Evolutionary conservation across 1,140 invertebrate species (phyloP).

Genomic region (Drosophila yakuba): DNA sequence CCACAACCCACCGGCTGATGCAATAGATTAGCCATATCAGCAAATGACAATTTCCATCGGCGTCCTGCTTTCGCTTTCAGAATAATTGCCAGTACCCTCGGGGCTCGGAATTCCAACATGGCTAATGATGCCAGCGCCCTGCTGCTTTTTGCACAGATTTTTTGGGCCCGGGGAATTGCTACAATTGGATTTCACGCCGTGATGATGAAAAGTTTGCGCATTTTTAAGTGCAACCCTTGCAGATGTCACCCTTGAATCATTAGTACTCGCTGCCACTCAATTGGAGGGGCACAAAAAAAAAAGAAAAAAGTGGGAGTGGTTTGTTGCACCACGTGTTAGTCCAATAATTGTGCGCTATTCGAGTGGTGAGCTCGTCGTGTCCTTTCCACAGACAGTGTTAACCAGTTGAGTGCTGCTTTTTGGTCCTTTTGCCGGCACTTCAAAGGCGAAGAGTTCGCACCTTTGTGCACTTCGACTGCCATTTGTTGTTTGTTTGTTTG

Average conservation of each 20-base stretch:
- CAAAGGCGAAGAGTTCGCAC: slow-evolving; percentile 43
- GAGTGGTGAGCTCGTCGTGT: neutral
- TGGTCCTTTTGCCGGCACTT: slow-evolving; percentile 33
- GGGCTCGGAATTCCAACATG: slow-evolving; percentile 32
- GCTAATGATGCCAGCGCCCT: slow-evolving; percentile 47
- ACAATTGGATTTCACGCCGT: slow-evolving; percentile 57
- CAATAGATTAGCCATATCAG: slow-evolving; percentile 63
- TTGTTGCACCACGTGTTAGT: slow-evolving; percentile 37
- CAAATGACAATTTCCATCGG: slow-evolving; percentile 46
- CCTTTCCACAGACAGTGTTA: slow-evolving; percentile 16
- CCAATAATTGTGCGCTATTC: slow-evolving; percentile 30
- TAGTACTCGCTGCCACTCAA: slow-evolving; percentile 12
- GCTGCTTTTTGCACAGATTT: slow-evolving; percentile 50
- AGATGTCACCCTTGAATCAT: slow-evolving; percentile 19
- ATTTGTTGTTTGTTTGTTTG: slow-evolving; percentile 17
- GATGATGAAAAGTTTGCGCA: slow-evolving; percentile 41
- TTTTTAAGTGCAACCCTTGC: slow-evolving; percentile 59
- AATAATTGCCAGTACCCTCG: slow-evolving; percentile 50
- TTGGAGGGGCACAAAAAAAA: neutral
- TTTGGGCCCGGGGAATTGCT: slow-evolving; percentile 20
- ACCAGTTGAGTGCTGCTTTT: slow-evolving; percentile 34
- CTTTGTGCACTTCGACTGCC: slow-evolving; percentile 17
- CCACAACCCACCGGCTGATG: slow-evolving; percentile 44
- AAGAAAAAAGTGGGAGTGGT: neutral
- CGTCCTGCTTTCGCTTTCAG: slow-evolving; percentile 34